Base-by-base conservation (phyloP, 2,888 invertebrate species). In the Rapana venosa region DNA sequence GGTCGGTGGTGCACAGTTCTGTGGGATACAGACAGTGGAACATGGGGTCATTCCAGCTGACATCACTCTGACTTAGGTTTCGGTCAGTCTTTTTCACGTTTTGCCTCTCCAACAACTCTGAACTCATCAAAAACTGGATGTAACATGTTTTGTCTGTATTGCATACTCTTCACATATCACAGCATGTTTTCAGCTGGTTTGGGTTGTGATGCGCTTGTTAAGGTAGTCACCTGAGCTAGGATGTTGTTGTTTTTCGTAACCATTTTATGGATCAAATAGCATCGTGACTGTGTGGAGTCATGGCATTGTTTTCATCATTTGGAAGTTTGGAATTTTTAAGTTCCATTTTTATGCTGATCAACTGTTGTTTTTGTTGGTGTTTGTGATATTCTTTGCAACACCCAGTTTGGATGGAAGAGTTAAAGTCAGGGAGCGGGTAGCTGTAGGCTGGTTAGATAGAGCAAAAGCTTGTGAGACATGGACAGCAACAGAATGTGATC, bases 311-410 rank as follows among this genome's bases (percentile, higher is more conserved):
- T 36, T 30, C 22, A 26, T 83, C 6, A 83, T 22, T 83, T 83
- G 8, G 47, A 22, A 8, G 20, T 47, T 47, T 36, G 22, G 8
- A 8, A 4, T 83, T 79, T 83, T 83, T 83, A 26, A 83, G 1
- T 20, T 47, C 47, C 74, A 22, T 74, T 74, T 74, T 74, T 74
- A n/a, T 61, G 15, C 20, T 15, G 77, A 79, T 17, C 77, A 79
- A 79, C 77, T 32, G 47, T 22, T 36, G 36, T 83, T 8, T 8
- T 11, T 47, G 32, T 26, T 47, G 26, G 32, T 47, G 36, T 47
- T 47, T 83, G 81, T 83, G 81, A 83, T 83, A 83, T 83, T 61
- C 61, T 61, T 83, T 83, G 35, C 81, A 83, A 47, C 6, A 8
- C 11, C 8, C 8, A 11, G 74, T 26, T 22, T 83, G 47, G 6